Conservation (phyloP, 2,888 invertebrate genomes). For the Stenurella melanura region DNA sequence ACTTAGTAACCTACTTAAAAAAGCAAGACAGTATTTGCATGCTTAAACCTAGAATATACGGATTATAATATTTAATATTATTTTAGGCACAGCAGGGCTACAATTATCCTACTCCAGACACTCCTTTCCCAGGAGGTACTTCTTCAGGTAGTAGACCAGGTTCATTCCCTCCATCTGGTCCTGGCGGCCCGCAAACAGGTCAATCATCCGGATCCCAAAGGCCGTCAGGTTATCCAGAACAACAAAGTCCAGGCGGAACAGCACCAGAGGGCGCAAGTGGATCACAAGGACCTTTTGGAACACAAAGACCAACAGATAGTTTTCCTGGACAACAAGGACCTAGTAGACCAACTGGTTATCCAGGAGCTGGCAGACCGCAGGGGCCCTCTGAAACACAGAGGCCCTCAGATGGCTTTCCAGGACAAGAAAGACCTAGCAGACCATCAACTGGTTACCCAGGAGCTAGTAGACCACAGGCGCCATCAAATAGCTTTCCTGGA, state of each 20-base stretch:
- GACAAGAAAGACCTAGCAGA: slow-evolving; percentile 24
- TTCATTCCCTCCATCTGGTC: neutral
- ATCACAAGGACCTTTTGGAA: neutral
- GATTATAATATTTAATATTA: neutral
- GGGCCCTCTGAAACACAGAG: neutral
- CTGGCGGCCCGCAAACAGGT: neutral
- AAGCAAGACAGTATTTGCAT: too few relatives aligned
- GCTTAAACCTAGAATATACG: neutral
- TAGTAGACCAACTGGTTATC: slow-evolving; percentile 16
- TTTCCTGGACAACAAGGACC: neutral
- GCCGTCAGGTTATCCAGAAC: neutral
- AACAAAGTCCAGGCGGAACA: neutral
- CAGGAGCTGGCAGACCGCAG: slow-evolving; percentile 10
- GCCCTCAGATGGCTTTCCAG: slow-evolving; percentile 49
- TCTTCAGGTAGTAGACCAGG: slow-evolving; percentile 35
- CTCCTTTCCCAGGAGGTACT: slow-evolving; percentile 74
- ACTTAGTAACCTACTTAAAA: too few relatives aligned
- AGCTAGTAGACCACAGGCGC: slow-evolving; percentile 25
- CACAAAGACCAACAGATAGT: neutral
- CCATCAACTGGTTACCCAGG: slow-evolving; percentile 23
- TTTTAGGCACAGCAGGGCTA: slow-evolving; percentile 83
- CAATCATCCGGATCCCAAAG: neutral
- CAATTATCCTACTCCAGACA: slow-evolving; percentile 82
- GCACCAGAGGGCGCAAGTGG: neutral
- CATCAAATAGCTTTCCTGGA: slow-evolving; percentile 49